Conservation (phyloP, 1,140 invertebrate genomes). For the Dreissena rostriformis region DNA sequence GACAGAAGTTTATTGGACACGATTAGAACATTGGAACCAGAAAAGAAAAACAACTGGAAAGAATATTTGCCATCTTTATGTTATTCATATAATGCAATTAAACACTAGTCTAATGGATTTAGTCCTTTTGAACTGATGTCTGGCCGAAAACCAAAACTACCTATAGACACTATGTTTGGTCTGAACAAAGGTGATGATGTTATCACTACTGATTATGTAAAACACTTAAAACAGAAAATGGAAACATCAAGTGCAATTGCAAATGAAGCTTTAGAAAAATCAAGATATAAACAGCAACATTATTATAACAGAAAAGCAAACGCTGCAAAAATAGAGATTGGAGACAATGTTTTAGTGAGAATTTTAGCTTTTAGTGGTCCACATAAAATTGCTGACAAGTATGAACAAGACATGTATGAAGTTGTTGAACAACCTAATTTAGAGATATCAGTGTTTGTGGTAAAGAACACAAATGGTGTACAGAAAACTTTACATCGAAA, state of each 20-base stretch:
- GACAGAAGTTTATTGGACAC: slow-evolving; percentile 48
- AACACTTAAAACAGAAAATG: slow-evolving; percentile 9
- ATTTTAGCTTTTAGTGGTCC: slow-evolving; percentile 13
- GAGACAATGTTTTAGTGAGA: slow-evolving; percentile 30
- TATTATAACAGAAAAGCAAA: slow-evolving; percentile 22
- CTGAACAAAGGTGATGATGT: background rate
- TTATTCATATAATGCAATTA: slow-evolving; percentile 51
- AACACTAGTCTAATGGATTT: slow-evolving; percentile 14
- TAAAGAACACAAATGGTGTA: background rate
- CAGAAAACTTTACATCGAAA: slow-evolving; percentile 22
- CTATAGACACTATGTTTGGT: slow-evolving; percentile 17
- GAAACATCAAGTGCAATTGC: slow-evolving; percentile 4
- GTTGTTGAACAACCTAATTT: slow-evolving; percentile 32
- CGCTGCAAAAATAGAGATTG: background rate
- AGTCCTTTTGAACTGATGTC: slow-evolving; percentile 33
- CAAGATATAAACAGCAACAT: slow-evolving; percentile 20
- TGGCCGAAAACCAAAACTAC: slow-evolving; percentile 25
- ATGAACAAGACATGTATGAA: slow-evolving; percentile 12
- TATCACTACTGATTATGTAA: slow-evolving; percentile 12
- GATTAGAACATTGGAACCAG: slow-evolving; percentile 45
- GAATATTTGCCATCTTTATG: slow-evolving; percentile 34
- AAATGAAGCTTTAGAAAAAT: background rate
- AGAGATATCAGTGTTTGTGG: slow-evolving; percentile 39
- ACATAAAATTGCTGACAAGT: slow-evolving; percentile 43
- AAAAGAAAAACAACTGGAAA: slow-evolving; percentile 55